Percentiles rank a stretch among this genome's conserved stretches.
phyloP scores from a whole-genome alignment of 2,113 vertebrate species.

The Megaceryle maxima region DNA sequence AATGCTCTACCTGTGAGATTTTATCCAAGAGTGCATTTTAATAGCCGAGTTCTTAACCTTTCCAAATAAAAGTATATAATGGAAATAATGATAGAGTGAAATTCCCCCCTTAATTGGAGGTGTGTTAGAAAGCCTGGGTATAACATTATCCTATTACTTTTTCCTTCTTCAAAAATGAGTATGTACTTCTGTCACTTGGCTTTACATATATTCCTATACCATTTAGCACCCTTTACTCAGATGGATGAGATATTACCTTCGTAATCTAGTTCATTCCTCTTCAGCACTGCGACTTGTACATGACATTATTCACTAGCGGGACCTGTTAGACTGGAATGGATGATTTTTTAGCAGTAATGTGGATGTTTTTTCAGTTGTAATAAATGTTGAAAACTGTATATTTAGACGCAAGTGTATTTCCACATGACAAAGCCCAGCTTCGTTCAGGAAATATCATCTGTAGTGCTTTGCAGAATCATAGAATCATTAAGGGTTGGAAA shows the following conservation, averaged over 20 bases:
- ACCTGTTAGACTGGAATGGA: background rate
- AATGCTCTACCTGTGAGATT: slow-evolving; percentile 12
- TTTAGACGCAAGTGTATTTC: background rate
- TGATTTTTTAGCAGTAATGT: background rate
- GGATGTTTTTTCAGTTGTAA: background rate
- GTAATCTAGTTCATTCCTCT: slow-evolving; percentile 23
- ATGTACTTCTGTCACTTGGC: background rate
- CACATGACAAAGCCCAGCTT: background rate
- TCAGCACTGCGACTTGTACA: background rate
- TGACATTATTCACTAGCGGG: background rate
- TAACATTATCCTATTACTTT: slow-evolving; percentile 14
- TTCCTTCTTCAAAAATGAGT: background rate
- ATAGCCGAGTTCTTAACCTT: background rate
- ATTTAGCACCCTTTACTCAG: background rate
- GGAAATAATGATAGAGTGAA: slow-evolving; percentile 26
- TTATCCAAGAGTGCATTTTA: slow-evolving; percentile 15
- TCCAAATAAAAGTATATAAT: background rate
- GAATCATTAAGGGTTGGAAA: no score
- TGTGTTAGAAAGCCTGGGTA: background rate
- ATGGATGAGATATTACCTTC: background rate
- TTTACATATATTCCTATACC: background rate
- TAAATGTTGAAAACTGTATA: background rate
- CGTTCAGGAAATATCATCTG: background rate
- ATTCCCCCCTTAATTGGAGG: slow-evolving; percentile 27
- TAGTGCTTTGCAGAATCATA: background rate